Percentiles rank a stretch among this genome's conserved stretches.
These are phyloP conservation scores for Pseudopodoces humilis DNA, from an alignment of 2,113 vertebrate species.

Conservation along the genomic window DNA sequence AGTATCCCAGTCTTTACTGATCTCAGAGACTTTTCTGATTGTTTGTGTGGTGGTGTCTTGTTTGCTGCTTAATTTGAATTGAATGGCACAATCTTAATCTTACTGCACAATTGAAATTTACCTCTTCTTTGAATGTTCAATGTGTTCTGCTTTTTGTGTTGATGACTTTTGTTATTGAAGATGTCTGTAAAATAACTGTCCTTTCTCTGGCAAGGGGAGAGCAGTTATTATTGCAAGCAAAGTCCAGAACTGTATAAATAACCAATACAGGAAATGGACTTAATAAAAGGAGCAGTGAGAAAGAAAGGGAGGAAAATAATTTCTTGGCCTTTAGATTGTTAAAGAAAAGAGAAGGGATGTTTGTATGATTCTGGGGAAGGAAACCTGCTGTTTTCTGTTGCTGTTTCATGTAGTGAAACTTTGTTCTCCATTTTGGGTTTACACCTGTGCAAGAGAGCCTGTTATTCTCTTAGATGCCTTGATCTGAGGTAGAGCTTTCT, in stretches of 20 bases:
- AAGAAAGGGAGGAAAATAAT: not conserved
- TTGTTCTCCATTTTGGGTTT: not conserved
- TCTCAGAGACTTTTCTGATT: not conserved
- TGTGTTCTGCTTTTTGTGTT: not conserved
- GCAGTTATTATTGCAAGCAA: not conserved
- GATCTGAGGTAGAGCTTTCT: not conserved
- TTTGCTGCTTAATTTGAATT: not conserved
- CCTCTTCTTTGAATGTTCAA: not conserved
- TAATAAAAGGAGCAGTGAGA: not conserved
- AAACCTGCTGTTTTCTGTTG: not conserved
- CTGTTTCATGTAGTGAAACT: not conserved
- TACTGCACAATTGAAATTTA: not conserved
- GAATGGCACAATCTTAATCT: not conserved
- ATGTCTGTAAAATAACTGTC: not conserved
- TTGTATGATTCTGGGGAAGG: not conserved
- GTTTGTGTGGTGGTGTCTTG: not conserved
- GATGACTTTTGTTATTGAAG: not conserved
- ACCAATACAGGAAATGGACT: not conserved
- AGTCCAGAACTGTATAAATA: not conserved
- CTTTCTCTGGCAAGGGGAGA: not conserved
- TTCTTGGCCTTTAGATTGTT: not conserved
- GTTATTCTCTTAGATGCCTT: rapidly evolving
- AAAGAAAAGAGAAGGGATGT: not conserved
- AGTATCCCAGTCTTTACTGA: not conserved
- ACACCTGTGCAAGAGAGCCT: not conserved